A percentile compares a stretch with the other conserved stretches of the same genome.
phyloP scores from a whole-genome alignment of 2,113 vertebrate genomes.

The Oenanthe oenanthe region DNA sequence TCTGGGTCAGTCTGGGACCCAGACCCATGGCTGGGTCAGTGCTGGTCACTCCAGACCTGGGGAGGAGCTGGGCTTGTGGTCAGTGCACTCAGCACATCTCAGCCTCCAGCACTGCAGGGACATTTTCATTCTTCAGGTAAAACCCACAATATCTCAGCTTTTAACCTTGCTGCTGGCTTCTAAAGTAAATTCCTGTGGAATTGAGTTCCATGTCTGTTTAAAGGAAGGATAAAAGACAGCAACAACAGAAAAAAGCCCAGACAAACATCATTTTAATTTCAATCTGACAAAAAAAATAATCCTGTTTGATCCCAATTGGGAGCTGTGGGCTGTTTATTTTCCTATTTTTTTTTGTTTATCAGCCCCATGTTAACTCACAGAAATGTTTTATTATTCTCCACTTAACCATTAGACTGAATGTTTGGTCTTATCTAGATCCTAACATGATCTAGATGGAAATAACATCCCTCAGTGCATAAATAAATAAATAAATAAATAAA shows the following conservation, averaged over 20 bases:
- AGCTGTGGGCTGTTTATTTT: neutral
- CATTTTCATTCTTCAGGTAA: neutral
- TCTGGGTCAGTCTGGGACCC: too few species aligned
- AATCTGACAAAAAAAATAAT: neutral
- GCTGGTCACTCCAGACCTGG: neutral
- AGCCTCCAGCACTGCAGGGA: neutral
- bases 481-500: too few species aligned
- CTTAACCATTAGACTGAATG: neutral
- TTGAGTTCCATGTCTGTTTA: neutral
- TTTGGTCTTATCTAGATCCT: neutral
- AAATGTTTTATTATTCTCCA: neutral
- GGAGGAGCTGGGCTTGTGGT: neutral
- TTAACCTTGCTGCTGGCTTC: neutral
- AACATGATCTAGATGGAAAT: neutral
- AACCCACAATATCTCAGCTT: fast-evolving
- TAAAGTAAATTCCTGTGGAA: neutral
- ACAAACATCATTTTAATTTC: neutral
- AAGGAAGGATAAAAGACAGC: neutral
- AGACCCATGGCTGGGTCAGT: too few species aligned
- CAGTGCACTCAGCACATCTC: neutral
- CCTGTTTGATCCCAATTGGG: neutral
- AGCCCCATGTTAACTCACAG: neutral
- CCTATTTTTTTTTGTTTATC: neutral
- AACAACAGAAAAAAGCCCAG: neutral
- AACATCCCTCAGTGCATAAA: neutral